Conservation (phyloP, 2,888 invertebrate genomes). For the Minunthozetes semirufus region DNA sequence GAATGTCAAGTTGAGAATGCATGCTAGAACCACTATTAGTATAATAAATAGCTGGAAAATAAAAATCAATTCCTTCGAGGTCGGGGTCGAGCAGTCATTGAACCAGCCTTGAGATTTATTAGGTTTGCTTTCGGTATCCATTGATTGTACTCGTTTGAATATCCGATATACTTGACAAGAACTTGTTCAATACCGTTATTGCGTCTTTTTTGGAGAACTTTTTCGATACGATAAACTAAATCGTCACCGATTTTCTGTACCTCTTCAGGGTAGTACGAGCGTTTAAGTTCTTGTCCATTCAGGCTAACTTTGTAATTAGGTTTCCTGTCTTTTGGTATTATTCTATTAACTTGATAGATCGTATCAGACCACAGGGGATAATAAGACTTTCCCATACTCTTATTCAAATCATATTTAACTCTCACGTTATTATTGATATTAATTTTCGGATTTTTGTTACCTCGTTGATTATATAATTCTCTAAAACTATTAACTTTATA, state of each 20-base stretch:
- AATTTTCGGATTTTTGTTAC: not conserved
- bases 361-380: constrained; percentile 24
- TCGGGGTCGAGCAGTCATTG: not conserved
- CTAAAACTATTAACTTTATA: not conserved
- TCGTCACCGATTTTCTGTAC: not conserved
- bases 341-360: not conserved
- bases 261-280: constrained; percentile 12
- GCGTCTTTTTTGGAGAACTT: not conserved
- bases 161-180: constrained; percentile 3
- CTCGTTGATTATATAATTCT: not conserved
- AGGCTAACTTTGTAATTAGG: not conserved
- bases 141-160: not conserved
- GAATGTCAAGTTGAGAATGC: not conserved
- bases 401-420: constrained; percentile 14
- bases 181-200: not conserved
- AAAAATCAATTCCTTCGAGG: not conserved
- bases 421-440: constrained; percentile 35
- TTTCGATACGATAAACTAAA: not conserved
- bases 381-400: constrained; percentile 34
- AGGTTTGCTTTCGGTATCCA: not conserved
- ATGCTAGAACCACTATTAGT: not conserved
- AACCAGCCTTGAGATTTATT: not conserved
- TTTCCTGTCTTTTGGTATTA: not conserved
- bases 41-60: not conserved
- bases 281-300: not conserved